Base-by-base conservation (phyloP, 2,888 invertebrate genomes). In the Antheraea yamamai region DNA sequence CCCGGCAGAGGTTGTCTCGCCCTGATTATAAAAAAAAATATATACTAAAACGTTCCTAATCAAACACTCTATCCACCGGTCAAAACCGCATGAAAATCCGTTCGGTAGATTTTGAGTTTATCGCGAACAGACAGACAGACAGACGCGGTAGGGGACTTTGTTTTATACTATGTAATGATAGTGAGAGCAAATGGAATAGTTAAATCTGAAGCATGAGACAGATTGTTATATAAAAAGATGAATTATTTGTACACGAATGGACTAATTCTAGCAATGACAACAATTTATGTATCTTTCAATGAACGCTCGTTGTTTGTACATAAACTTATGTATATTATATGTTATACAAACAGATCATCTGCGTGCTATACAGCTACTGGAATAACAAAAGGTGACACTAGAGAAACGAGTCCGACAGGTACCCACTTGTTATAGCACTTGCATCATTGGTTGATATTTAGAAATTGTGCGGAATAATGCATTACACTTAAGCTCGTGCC, bases 391-490 rank as follows among this genome's bases (percentile, higher is more conserved):
- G 64, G 26, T 30, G 30, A 66, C 16, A 66, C 30, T 18, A 66
- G 4, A 16, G 16, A 30, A 66, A 66, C 64, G 64, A 66, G 64
- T 66, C 30, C 14, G 16, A 16, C 16, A 16, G 64, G 30, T 30
- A 66, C 64, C 4, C 16, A 18, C 26, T 66, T 30, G 64, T 66
- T 66, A 66, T 66, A 26, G 14, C 14, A 14, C 30, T 70, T 70
- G 39, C 70, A 70, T 70, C 70, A 70, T 39, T 23, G n/a, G 70
- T 70, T 70, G 70, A 70, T 39, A 35, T 35, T 66, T 66, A 66
- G 64, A 16, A 30, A 30, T 66, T 26, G 26, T 66, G 64, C 30
- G 30, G 64, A 66, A 66, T 66, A 66, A 66, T 66, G 64, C 30
- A 30, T 30, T 30, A 30, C 4, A 66, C 30, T 20, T 35, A 20